Base-by-base conservation (phyloP, 2,797 vertebrate genomes). In the Spea hammondii region DNA sequence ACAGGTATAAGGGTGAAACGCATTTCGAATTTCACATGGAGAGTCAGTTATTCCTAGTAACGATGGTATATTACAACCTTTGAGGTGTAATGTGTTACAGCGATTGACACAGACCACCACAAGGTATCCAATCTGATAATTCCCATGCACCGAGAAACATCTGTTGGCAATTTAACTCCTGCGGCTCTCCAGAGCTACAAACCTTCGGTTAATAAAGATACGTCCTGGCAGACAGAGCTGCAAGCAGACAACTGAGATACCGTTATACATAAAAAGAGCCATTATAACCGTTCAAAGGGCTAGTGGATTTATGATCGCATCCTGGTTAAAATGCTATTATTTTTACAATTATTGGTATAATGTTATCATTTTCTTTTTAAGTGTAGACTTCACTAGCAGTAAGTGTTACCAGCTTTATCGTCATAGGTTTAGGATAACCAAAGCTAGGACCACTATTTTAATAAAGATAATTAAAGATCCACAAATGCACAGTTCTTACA, bases 71-170 rank as follows among this genome's bases (percentile, higher is more conserved):
- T 77, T 76, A 77, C 59, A 77, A 13, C 64, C 79, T 81, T 81
- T 77, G 70, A 77, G 74, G 74, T 77, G 54, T 44, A 72, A 77
- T 77, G 69, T 77, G 55, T 66, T 65, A 57, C 50, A 71, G 32
- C 10, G 70, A 81, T 81, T 77, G 74, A 59, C 72, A 73, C 57
- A n/a, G 50, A 72, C 65, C 79, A 67, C 79, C 13, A 51, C 69
- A 51, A 69, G 79, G 70, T 60, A 77, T 81, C 69, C 67, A 81
- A 81, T 76, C 74, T 77, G 70, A 81, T 77, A 62, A 68, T 81
- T 65, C 53, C 49, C 48, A 44, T 51, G 62, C 47, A 72, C 64
- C n/a, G 55, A 59, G 55, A 68, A 59, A 57, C 74, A 77, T 73
- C 74, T 77, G 47, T 9, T 68, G 46, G 54, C 49, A 51, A 53